Evolutionary conservation across 30 jellyfish, hydroid and myxozoan genomes (phyloP).

Genomic region (Rhopilema esculentum): DNA sequence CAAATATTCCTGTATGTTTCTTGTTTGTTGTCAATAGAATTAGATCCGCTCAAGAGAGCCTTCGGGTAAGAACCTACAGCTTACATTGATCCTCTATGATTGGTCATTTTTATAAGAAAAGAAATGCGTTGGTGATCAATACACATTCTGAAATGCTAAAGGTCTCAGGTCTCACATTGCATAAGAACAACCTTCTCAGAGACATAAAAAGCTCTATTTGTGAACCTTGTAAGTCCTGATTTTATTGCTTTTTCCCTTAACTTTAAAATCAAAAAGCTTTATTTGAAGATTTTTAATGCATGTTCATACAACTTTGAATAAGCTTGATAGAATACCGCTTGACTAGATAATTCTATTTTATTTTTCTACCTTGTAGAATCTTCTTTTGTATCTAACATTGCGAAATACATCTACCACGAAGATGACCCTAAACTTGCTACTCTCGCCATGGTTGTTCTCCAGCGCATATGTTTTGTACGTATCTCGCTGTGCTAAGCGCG

Average conservation of each 20-base stretch:
- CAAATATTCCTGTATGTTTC: too few species aligned
- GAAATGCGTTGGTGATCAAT: too few species aligned
- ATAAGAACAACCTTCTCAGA: neutral
- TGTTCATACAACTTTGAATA: neutral
- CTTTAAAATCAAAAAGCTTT: too few species aligned
- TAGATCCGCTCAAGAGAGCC: too few species aligned
- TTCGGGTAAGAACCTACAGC: too few species aligned
- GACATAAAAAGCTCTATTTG: neutral
- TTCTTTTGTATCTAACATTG: slow-evolving; percentile 19
- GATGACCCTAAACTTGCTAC: slow-evolving; percentile 87
- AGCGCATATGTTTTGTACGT: slow-evolving; percentile 56
- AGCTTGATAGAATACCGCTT: neutral
- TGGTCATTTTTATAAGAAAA: too few species aligned
- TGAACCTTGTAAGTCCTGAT: neutral
- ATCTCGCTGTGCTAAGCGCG: neutral
- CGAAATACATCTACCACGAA: slow-evolving; percentile 75
- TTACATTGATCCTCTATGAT: too few species aligned
- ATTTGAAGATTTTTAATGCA: neutral
- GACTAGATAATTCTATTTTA: slow-evolving; percentile 4
- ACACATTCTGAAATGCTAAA: neutral
- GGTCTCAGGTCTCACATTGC: neutral
- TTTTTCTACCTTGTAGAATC: slow-evolving; percentile 35
- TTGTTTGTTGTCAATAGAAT: too few species aligned
- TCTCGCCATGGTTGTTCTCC: slow-evolving; percentile 77
- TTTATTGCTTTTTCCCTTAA: neutral